Evolutionary conservation across 2,797 vertebrate species (phyloP).

Genomic region (Tokudaia tokunoshimensis): DNA sequence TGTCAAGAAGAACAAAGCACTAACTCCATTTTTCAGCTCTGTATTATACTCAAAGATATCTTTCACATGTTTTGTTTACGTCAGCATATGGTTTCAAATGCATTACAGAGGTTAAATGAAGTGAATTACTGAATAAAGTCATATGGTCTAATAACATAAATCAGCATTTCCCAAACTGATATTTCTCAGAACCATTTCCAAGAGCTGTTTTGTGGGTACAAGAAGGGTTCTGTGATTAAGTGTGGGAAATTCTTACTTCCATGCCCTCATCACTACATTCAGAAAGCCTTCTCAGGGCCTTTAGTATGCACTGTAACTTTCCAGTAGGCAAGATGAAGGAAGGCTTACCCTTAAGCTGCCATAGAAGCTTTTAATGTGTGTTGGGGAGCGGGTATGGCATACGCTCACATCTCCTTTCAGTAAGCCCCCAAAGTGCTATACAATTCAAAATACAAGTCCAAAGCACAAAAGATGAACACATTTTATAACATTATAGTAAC

Average conservation of each 20-base stretch:
- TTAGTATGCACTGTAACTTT: slow-evolving; percentile 13
- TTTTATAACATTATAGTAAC: not conserved
- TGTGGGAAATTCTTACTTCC: slow-evolving; percentile 69
- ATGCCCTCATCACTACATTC: not conserved
- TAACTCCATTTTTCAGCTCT: slow-evolving; percentile 66
- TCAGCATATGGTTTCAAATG: slow-evolving; percentile 73
- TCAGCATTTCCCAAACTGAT: slow-evolving; percentile 78
- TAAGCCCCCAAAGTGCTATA: slow-evolving; percentile 24
- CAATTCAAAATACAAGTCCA: slow-evolving; percentile 65
- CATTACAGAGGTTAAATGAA: slow-evolving; percentile 71
- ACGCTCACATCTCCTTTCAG: not conserved
- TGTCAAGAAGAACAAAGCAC: slow-evolving; percentile 67
- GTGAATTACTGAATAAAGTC: slow-evolving; percentile 74
- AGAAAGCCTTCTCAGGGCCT: slow-evolving; percentile 21
- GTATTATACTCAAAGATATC: slow-evolving; percentile 63
- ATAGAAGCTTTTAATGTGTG: not conserved
- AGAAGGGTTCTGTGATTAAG: slow-evolving; percentile 63
- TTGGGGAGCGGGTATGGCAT: not conserved
- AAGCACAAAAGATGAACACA: slow-evolving; percentile 1
- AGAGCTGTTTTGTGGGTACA: slow-evolving; percentile 61
- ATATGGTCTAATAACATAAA: slow-evolving; percentile 73
- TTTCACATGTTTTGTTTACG: slow-evolving; percentile 80
- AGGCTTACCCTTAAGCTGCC: not conserved
- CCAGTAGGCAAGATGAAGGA: not conserved
- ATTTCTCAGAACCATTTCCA: slow-evolving; percentile 78